Conservation (phyloP, 35 echinoderm and acorn worm species). For the Lytechinus pictus region DNA sequence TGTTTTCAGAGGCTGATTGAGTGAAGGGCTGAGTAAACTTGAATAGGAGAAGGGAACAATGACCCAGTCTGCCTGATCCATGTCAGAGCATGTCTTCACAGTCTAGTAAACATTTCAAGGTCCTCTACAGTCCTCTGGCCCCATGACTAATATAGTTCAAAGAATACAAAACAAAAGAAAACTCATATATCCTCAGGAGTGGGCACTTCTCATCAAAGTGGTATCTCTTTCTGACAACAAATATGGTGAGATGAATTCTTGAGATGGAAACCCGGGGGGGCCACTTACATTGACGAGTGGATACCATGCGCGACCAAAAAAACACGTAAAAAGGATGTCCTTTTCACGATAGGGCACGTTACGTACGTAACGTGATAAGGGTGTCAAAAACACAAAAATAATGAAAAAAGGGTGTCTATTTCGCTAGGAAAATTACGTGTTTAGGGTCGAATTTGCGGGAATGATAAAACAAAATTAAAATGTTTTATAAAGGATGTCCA, state of each 20-base stretch:
- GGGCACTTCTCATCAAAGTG: background rate
- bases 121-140: background rate
- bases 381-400: too few relatives aligned
- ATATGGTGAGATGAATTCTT: background rate
- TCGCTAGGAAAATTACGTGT: too few relatives aligned
- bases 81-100: background rate
- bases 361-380: too few relatives aligned
- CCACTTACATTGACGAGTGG: too few relatives aligned
- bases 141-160: background rate
- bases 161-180: constrained; percentile 6
- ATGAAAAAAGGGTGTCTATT: too few relatives aligned
- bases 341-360: too few relatives aligned
- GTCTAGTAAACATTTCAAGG: background rate
- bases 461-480: too few relatives aligned
- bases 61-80: background rate
- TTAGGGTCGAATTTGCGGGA: too few relatives aligned
- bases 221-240: background rate
- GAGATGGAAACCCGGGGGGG: too few relatives aligned
- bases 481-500: too few relatives aligned
- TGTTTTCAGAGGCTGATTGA: background rate
- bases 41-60: constrained; percentile 1
- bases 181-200: background rate
- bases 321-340: too few relatives aligned
- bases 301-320: too few relatives aligned
- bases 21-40: constrained; percentile 8